phyloP scores from a whole-genome alignment of 2,888 invertebrate genomes.

The Baronia brevicornis region DNA sequence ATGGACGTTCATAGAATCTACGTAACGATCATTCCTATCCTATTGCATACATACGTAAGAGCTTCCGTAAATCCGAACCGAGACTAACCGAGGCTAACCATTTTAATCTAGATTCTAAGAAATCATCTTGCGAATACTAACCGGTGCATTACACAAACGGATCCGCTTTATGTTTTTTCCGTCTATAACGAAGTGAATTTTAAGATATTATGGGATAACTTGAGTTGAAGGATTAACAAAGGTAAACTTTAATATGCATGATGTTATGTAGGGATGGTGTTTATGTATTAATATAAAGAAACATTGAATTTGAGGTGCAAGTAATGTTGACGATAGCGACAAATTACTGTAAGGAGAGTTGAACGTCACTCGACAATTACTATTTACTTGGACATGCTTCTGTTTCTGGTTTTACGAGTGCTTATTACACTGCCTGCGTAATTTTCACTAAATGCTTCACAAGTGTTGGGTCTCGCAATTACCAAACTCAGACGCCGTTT shows the following conservation, averaged over 20 bases:
- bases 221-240: too few species aligned
- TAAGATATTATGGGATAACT: conserved; percentile 3
- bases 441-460: conserved; percentile 23
- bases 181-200: too few species aligned
- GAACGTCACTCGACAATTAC: conserved; percentile 26
- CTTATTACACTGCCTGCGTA: conserved; percentile 24
- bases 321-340: conserved; percentile 62
- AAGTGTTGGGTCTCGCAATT: too few species aligned
- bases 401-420: conserved; percentile 35
- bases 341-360: conserved; percentile 58
- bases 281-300: conserved; percentile 40
- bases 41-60: conserved; percentile 43
- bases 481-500: too few species aligned
- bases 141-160: too few species aligned
- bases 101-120: conserved; percentile 26
- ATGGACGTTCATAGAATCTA: conserved; percentile 53
- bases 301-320: conserved; percentile 54
- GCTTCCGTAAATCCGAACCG: conserved; percentile 45
- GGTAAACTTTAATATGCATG: too few species aligned
- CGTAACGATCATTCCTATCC: conserved; percentile 30
- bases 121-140: too few species aligned
- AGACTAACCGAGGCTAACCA: conserved; percentile 32
- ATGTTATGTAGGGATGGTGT: too few species aligned
- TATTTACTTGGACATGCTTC: conserved; percentile 47
- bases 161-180: too few species aligned